Evolutionary conservation across 1,140 invertebrate genomes (phyloP).

Genomic region (Bombus pyrosoma): DNA sequence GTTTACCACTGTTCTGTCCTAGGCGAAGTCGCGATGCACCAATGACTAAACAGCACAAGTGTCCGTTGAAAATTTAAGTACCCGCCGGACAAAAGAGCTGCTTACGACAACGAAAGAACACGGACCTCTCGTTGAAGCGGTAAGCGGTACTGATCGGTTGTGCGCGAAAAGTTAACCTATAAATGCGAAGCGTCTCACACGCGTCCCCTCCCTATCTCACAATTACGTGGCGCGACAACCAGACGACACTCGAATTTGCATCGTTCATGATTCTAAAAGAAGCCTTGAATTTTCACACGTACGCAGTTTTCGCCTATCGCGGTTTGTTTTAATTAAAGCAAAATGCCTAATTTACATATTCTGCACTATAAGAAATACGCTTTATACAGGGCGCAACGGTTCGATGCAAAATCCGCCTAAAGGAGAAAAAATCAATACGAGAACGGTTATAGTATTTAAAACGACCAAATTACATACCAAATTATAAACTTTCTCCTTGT

Average conservation of each 20-base stretch:
- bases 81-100: constrained; percentile 29
- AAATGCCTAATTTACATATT: not conserved
- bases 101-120: constrained; percentile 6
- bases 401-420: not conserved
- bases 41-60: not conserved
- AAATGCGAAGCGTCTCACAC: constrained; percentile 40
- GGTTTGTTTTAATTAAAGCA: not conserved
- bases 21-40: not conserved
- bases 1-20: not conserved
- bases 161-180: constrained; percentile 58
- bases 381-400: too few relatives aligned
- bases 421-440: not conserved
- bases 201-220: constrained; percentile 53
- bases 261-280: constrained; percentile 16
- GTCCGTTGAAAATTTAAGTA: constrained; percentile 16
- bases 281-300: constrained; percentile 32
- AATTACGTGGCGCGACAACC: constrained; percentile 58
- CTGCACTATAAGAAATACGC: too few relatives aligned
- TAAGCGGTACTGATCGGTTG: constrained; percentile 53
- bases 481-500: not conserved
- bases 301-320: not conserved
- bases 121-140: constrained; percentile 39
- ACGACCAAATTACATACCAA: not conserved
- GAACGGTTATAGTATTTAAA: not conserved
- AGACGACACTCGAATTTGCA: constrained; percentile 19